A percentile compares a stretch with the other conserved stretches of the same genome.
Conservation (phyloP, 2,888 invertebrate genomes). For the Caenorhabditis sp. region DNA sequence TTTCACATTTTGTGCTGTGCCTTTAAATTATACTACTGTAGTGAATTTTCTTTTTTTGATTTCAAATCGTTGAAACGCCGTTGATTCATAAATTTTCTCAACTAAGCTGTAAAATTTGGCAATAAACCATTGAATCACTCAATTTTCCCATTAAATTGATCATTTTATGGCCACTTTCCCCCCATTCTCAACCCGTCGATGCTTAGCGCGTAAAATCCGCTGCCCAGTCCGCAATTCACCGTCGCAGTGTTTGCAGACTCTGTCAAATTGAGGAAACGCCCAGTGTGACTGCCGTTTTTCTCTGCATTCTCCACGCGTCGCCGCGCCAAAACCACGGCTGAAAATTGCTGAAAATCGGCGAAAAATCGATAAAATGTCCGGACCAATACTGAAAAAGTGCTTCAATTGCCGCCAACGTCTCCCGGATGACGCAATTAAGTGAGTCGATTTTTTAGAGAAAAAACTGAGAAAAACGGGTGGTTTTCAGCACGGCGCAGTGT, state of each 20-base stretch:
- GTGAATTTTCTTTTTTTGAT: no score
- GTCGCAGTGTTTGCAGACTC: slow-evolving; percentile 43
- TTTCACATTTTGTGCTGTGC: no score
- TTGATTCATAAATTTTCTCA: no score
- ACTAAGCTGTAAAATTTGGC: no score
- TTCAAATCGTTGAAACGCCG: no score
- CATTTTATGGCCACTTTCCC: no score
- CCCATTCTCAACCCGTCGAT: no score
- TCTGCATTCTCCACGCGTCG: slow-evolving; percentile 13
- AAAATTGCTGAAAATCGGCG: not conserved
- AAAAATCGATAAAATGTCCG: slow-evolving; percentile 43
- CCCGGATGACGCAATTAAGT: slow-evolving; percentile 40
- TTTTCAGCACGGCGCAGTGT: slow-evolving; percentile 69
- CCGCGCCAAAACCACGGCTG: no score
- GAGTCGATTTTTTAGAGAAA: not conserved
- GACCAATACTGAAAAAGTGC: slow-evolving; percentile 65
- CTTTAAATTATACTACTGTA: no score
- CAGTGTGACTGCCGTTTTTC: slow-evolving; percentile 38
- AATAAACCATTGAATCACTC: no score
- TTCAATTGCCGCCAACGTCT: slow-evolving; percentile 66
- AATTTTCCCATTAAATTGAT: no score
- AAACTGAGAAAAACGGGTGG: no score
- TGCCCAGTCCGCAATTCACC: slow-evolving; percentile 29
- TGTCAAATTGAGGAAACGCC: not conserved
- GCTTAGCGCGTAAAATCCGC: slow-evolving; percentile 35